Evolutionary conservation across 2,888 invertebrate species (phyloP).

Genomic region (Drosophila melanosoma): DNA sequence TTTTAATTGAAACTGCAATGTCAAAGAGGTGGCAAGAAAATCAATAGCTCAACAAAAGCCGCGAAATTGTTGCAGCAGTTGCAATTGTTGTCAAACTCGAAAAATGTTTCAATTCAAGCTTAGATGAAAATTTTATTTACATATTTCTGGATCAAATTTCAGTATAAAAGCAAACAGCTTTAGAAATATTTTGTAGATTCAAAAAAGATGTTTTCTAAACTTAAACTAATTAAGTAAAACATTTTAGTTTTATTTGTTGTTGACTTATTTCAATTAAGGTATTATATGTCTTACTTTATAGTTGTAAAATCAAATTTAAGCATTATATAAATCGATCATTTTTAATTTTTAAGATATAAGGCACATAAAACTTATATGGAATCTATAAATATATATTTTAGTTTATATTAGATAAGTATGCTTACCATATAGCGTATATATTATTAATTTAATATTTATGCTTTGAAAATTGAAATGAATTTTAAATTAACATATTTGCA

Average conservation of each 20-base stretch:
- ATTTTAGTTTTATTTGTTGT: background rate
- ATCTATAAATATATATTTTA: background rate
- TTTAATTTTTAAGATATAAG: background rate
- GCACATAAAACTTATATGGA: fast-evolving
- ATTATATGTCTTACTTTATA: background rate
- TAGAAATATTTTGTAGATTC: background rate
- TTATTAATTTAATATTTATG: background rate
- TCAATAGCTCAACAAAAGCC: slow-evolving; percentile 27
- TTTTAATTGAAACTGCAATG: slow-evolving; percentile 72
- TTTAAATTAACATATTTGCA: slow-evolving; percentile 34
- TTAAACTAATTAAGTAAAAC: background rate
- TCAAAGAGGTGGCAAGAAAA: slow-evolving; percentile 37
- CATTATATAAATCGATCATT: background rate
- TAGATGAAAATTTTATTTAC: background rate
- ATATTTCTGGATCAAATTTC: too few species aligned
- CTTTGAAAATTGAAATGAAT: slow-evolving; percentile 4
- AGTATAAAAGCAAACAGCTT: background rate
- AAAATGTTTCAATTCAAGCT: slow-evolving; percentile 6
- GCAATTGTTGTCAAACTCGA: background rate
- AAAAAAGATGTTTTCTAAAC: background rate
- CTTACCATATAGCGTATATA: slow-evolving; percentile 43
- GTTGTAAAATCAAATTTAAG: background rate
- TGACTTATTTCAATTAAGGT: background rate
- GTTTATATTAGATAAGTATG: background rate
- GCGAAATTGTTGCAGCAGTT: slow-evolving; percentile 13